Percentiles rank a stretch among this genome's conserved stretches.
Conservation (phyloP, 2,888 invertebrate genomes). For the Abrostola triplasia region DNA sequence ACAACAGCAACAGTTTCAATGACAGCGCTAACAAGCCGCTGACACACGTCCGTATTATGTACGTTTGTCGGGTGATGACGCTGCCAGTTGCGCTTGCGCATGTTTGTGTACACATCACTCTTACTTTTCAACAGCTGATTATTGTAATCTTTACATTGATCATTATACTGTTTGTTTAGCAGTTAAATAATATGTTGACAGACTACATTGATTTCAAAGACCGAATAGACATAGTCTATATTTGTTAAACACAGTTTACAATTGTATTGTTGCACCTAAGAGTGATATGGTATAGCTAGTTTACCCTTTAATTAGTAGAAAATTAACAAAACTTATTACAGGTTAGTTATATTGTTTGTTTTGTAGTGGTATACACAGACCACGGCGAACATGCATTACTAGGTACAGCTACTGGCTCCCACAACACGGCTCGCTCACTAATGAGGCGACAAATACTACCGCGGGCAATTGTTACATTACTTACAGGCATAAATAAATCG, state of each 20-base stretch:
- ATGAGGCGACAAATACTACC: conserved; percentile 8
- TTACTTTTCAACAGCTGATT: conserved; percentile 29
- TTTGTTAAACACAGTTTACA: too few species aligned
- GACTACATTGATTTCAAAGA: too few species aligned
- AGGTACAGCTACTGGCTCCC: neutral
- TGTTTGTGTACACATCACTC: conserved; percentile 32
- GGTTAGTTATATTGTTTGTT: too few species aligned
- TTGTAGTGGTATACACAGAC: too few species aligned
- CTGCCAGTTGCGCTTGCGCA: conserved; percentile 33
- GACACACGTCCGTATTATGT: conserved; percentile 11
- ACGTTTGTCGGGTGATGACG: conserved; percentile 25
- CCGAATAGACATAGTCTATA: too few species aligned
- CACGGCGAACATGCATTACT: too few species aligned
- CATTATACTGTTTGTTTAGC: neutral
- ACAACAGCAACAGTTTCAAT: conserved; percentile 32
- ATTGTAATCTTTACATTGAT: conserved; percentile 1
- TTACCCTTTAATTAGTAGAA: too few species aligned
- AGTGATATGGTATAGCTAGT: too few species aligned
- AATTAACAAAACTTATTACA: too few species aligned
- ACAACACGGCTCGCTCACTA: neutral
- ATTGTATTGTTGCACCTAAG: too few species aligned
- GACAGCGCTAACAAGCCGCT: conserved; percentile 20
- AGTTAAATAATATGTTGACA: too few species aligned
- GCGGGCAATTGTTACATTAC: conserved; percentile 14
- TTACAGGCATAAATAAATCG: conserved; percentile 37